Conservation (phyloP, 2,113 vertebrate species). For the Phrynosoma blainvillii region DNA sequence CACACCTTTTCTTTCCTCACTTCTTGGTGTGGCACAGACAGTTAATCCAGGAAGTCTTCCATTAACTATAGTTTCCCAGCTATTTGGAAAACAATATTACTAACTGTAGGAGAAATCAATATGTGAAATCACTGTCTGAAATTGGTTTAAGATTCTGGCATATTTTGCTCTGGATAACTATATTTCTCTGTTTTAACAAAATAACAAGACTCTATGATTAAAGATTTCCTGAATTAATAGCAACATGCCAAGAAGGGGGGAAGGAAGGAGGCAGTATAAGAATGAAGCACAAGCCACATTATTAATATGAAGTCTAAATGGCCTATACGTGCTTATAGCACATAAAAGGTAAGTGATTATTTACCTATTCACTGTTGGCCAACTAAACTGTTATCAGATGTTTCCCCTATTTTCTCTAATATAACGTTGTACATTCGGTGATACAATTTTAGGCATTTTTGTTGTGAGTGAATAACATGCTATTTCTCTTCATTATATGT, state of each 20-base stretch:
- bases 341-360: neutral
- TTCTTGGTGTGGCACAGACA: neutral
- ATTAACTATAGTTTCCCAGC: neutral
- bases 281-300: too few species aligned
- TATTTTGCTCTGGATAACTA: neutral
- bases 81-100: neutral
- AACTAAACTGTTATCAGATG: neutral
- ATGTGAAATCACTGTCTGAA: neutral
- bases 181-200: neutral
- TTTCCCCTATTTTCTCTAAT: too few species aligned
- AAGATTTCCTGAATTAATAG: neutral
- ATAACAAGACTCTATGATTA: neutral
- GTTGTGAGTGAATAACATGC: too few species aligned
- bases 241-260: neutral
- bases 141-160: neutral
- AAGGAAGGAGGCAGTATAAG: neutral
- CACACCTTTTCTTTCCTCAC: neutral
- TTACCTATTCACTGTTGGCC: neutral
- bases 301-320: neutral
- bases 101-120: neutral
- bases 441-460: neutral
- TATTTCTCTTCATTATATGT: neutral
- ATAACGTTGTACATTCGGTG: neutral
- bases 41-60: neutral
- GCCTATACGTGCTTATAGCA: neutral